Evolutionary conservation across 2,797 vertebrate genomes (phyloP), one percentile per base, ranked within the genome.

Genomic region (Sebastes umbrosus): DNA sequence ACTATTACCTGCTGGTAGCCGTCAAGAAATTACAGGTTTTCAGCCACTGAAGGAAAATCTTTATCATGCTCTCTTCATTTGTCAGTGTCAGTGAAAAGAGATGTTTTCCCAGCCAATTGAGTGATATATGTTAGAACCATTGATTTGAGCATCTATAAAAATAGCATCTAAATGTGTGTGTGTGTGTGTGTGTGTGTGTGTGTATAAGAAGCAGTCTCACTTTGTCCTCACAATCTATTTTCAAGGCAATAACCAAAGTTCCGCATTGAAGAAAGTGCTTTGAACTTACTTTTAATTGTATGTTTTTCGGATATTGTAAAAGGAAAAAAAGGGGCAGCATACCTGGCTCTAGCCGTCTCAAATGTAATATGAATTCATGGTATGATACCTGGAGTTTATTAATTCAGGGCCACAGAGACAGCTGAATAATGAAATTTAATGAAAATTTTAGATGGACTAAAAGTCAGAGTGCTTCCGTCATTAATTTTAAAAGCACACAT

Each of bases 401-500:
- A 94, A 94, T 95, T 94, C 94, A 94, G 93, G 90, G 89, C 93
- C 92, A 90, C 89, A 87, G 93, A 93, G 93, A 93, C 91, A 75
- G 89, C 92, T 93, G 94, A 94, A 94, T 94, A 95, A 94, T 95
- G 92, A 90, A 93, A 92, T 93, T 93, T 94, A 94, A 94, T 95
- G 91, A 94, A 91, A 94, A 87, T 94, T 95, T 94, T 90, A 95
- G 93, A 93, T 73, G 85, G 93, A 94, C 93, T 94, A 93, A 95
- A 94, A 95, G 94, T 94, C 94, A 94, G 88, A 92, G 91, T 90
- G 89, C 91, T 90, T 88, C 83, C 79, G 86, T 94, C 94, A 95
- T 95, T 94, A 93, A 95, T 94, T 94, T 94, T 94, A 93, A 94
- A 94, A 90, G 90, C 93, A 87, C 89, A 91, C 90, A 92, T 89